Evolutionary conservation across 2,797 vertebrate genomes (phyloP).

Genomic region (Danio aesculapii): DNA sequence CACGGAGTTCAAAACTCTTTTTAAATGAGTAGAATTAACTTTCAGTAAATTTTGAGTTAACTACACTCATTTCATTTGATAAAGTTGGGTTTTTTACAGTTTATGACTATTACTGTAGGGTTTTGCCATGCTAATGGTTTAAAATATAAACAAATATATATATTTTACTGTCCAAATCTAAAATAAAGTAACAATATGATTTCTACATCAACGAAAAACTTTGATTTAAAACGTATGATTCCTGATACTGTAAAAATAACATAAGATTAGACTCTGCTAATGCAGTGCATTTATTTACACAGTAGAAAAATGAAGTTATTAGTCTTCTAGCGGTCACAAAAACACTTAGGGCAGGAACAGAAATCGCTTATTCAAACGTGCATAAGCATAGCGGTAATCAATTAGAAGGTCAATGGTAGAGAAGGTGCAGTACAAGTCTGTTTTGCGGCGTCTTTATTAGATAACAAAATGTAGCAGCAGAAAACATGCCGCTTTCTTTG

Average conservation of each 20-base stretch:
- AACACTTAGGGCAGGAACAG: background rate
- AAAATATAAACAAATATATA: too few relatives aligned
- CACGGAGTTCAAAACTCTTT: too few relatives aligned
- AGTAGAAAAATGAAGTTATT: background rate
- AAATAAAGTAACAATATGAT: background rate
- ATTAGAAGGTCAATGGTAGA: constrained; percentile 19
- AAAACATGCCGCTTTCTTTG: constrained; percentile 65
- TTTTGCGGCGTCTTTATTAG: constrained; percentile 47
- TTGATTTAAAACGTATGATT: background rate
- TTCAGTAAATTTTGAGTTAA: too few relatives aligned
- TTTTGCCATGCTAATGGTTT: too few relatives aligned
- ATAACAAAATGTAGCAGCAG: constrained; percentile 54
- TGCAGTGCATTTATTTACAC: background rate
- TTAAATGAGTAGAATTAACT: too few relatives aligned
- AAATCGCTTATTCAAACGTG: constrained; percentile 1
- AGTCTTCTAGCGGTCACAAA: background rate
- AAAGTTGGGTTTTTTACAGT: too few relatives aligned
- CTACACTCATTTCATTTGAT: too few relatives aligned
- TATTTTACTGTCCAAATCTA: too few relatives aligned
- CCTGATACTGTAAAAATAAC: background rate
- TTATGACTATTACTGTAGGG: too few relatives aligned
- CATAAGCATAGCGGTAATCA: constrained; percentile 28
- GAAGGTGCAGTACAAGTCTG: constrained; percentile 22
- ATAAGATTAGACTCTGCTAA: background rate
- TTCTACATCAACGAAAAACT: background rate